These are phyloP conservation scores for Holothuria glaberrima DNA, from an alignment of 35 echinoderm and acorn worm species.

Conservation along the genomic window DNA sequence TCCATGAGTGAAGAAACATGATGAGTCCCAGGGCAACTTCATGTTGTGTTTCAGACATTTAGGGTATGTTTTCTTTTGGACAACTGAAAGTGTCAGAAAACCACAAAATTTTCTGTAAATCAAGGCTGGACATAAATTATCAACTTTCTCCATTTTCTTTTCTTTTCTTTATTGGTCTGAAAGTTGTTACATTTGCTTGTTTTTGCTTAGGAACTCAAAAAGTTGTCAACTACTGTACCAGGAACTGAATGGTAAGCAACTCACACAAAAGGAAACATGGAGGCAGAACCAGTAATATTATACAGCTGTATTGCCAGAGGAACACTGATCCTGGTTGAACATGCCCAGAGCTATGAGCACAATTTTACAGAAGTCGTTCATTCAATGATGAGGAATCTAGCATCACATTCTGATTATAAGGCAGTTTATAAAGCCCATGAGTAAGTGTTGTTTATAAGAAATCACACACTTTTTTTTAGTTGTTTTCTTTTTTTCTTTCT, in stretches of 20 bases:
- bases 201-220: too few species aligned
- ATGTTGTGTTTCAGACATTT: too few species aligned
- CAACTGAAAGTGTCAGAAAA: too few species aligned
- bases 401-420: constrained; percentile 65
- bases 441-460: constrained; percentile 56
- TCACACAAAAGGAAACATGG: neutral
- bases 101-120: too few species aligned
- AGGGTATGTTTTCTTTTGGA: too few species aligned
- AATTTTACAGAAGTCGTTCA: constrained; percentile 69
- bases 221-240: too few species aligned
- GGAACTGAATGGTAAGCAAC: neutral
- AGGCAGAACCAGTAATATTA: constrained; percentile 67
- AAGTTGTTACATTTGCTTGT: neutral
- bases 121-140: too few species aligned
- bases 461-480: too few species aligned
- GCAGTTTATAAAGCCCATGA: constrained; percentile 78
- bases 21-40: too few species aligned
- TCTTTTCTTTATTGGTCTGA: neutral
- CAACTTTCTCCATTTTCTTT: too few species aligned
- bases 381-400: constrained; percentile 86
- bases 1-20: too few species aligned
- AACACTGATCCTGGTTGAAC: constrained; percentile 74
- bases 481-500: too few species aligned
- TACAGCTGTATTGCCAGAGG: constrained; percentile 87
- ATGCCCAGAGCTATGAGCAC: constrained; percentile 69